Percentiles rank a stretch among this genome's conserved stretches.
Evolutionary conservation across 2,797 vertebrate species (phyloP).

Genomic region (Coendou prehensilis): DNA sequence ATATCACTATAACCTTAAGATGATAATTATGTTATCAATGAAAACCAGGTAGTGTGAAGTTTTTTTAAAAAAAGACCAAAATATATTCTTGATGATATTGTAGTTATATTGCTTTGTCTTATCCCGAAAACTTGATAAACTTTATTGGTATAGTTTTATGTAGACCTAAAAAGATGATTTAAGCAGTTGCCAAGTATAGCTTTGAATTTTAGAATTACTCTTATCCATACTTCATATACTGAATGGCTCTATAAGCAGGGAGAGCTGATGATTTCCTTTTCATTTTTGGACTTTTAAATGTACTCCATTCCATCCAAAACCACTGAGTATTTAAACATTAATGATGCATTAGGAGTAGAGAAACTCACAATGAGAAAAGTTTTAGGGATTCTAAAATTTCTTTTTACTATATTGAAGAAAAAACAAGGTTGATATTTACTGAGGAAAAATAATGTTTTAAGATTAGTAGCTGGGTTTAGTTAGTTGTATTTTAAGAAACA

Average conservation of each 20-base stretch:
- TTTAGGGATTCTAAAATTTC: slow-evolving; percentile 48
- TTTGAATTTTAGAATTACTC: slow-evolving; percentile 24
- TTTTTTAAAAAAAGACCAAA: not conserved
- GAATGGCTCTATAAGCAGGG: not conserved
- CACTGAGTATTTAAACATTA: not conserved
- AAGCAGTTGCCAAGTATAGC: not conserved
- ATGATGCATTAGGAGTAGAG: not conserved
- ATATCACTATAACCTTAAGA: not conserved
- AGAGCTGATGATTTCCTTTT: not conserved
- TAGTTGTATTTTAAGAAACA: not conserved
- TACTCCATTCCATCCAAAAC: not conserved
- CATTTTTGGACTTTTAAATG: not conserved
- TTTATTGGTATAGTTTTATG: not conserved
- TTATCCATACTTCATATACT: not conserved
- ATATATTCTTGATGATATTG: not conserved
- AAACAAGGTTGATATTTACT: slow-evolving; percentile 27
- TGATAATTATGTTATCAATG: not conserved
- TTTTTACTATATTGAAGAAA: not conserved
- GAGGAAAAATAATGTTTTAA: slow-evolving; percentile 45
- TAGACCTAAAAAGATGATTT: not conserved
- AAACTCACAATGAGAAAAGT: slow-evolving; percentile 43
- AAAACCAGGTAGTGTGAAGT: not conserved
- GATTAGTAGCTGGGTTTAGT: not conserved
- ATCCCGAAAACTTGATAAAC: not conserved
- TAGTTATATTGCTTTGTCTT: not conserved